These are phyloP conservation scores for Ranitomeya variabilis DNA, from an alignment of 2,113 vertebrate genomes.

Conservation along the genomic window DNA sequence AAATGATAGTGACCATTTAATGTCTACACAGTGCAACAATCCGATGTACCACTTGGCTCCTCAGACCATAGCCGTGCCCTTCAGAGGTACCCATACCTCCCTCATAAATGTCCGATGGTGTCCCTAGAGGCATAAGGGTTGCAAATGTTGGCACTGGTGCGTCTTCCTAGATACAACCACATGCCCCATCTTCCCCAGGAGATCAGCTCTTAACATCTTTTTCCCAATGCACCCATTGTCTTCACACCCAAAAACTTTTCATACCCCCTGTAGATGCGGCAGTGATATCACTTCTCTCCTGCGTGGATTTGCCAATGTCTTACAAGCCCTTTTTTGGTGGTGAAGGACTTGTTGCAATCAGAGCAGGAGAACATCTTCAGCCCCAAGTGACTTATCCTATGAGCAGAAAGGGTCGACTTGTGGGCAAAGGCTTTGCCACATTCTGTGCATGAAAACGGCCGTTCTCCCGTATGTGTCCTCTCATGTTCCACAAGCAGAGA, in stretches of 20 bases:
- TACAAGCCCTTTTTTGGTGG: background rate
- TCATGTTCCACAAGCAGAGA: constrained; percentile 56
- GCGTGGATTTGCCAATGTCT: background rate
- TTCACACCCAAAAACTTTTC: background rate
- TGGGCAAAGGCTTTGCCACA: constrained; percentile 60
- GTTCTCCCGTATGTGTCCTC: constrained; percentile 58
- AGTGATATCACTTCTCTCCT: background rate
- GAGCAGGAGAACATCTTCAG: constrained; percentile 37
- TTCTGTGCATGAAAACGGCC: constrained; percentile 52
- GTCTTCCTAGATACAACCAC: background rate
- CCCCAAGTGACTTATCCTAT: constrained; percentile 60
- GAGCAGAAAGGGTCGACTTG: constrained; percentile 56
- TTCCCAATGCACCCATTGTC: background rate
- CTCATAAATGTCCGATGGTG: too few species aligned
- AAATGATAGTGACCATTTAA: too few species aligned
- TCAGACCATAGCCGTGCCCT: too few species aligned
- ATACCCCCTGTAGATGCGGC: too few species aligned
- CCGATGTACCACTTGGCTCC: too few species aligned
- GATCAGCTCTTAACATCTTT: background rate
- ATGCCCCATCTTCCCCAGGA: background rate
- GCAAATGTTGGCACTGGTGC: background rate
- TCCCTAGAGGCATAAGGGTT: background rate
- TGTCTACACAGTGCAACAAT: too few species aligned
- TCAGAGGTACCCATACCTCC: too few species aligned
- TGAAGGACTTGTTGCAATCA: constrained; percentile 45